Evolutionary conservation across 1,140 invertebrate species (phyloP), one percentile per base, ranked within the genome.

Genomic region (Rhysida immarginata): DNA sequence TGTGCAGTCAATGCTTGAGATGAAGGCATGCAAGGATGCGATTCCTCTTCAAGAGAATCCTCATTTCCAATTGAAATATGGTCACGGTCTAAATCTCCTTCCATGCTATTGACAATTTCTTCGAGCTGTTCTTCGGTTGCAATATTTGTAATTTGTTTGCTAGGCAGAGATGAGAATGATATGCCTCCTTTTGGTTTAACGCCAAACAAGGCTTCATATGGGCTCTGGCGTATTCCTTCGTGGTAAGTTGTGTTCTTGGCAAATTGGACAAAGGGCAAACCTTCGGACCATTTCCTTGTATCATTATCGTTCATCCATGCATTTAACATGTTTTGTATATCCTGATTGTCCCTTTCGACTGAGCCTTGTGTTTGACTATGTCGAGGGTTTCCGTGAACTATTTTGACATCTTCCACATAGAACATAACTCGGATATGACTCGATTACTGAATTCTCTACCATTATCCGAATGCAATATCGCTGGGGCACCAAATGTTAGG

Each of bases 291-390:
- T 26, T 61, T 48, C n/a, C 41, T 55, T 26, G 57, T 56, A 27
- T 61, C 14, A 26, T 61, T 64, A 44, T 62, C 44, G 14, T 46
- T n/a, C 51, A 64, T 57, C 60, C 61, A 63, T 11, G 56, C 41
- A 29, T 51, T 51, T 20, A 62, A 35, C 54, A 63, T 60, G 41
- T 61, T 58, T 27, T 63, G 46, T 21, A 64, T 61, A 42, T 64
- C 62, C 14, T 51, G 41, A 55, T 61, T 64, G 8, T 57, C 54
- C 35, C 59, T 53, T 43, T 66, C 55, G 46, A 62, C 56, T 20
- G 41, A 58, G 14, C 64, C 60, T 51, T 63, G 59, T 21, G 43
- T 58, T 54, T 65, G 63, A 5, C 59, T 58, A 58, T 63, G 61
- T 18, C 58, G 27, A 20, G 62, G 58, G 26, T 61, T 61, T 11